A percentile compares a stretch with the other conserved stretches of the same genome.
Conservation (phyloP, 2,888 invertebrate species). For the Aproaerema taeniolella region DNA sequence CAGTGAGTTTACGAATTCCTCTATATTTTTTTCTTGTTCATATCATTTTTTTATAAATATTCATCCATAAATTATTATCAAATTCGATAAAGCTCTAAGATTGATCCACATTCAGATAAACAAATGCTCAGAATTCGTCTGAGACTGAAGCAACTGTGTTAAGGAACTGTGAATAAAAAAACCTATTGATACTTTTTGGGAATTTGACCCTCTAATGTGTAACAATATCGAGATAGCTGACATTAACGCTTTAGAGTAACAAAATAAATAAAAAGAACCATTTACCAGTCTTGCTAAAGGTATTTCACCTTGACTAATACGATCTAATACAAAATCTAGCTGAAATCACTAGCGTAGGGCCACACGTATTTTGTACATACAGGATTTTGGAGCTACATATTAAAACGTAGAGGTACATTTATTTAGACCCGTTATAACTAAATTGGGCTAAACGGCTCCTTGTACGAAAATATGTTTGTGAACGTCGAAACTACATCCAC, state of each 20-base stretch:
- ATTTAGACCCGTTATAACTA: too few relatives aligned
- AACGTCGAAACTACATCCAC: slow-evolving; percentile 38
- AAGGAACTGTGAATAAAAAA: slow-evolving; percentile 12
- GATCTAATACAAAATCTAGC: slow-evolving; percentile 52
- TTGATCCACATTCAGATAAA: slow-evolving; percentile 74
- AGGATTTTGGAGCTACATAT: slow-evolving; percentile 57
- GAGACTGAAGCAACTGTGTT: slow-evolving; percentile 8
- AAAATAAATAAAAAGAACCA: slow-evolving; percentile 32
- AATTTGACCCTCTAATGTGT: slow-evolving; percentile 18
- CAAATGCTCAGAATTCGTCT: slow-evolving; percentile 31
- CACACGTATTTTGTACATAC: slow-evolving; percentile 64
- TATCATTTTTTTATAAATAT: slow-evolving; percentile 52
- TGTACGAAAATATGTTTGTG: slow-evolving; percentile 37
- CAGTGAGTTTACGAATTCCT: slow-evolving; percentile 49
- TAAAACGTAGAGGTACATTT: not conserved
- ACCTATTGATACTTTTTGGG: slow-evolving; percentile 23
- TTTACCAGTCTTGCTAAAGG: slow-evolving; percentile 41
- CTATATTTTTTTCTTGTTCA: slow-evolving; percentile 36
- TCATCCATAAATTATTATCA: slow-evolving; percentile 74
- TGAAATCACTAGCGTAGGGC: slow-evolving; percentile 45
- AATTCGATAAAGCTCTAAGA: slow-evolving; percentile 77
- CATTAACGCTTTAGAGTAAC: slow-evolving; percentile 17
- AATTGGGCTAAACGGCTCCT: slow-evolving; percentile 23
- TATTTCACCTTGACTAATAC: slow-evolving; percentile 33
- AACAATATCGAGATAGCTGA: slow-evolving; percentile 21